Evolutionary conservation across 2,888 invertebrate genomes (phyloP).

Genomic region (Eulithis prunata): DNA sequence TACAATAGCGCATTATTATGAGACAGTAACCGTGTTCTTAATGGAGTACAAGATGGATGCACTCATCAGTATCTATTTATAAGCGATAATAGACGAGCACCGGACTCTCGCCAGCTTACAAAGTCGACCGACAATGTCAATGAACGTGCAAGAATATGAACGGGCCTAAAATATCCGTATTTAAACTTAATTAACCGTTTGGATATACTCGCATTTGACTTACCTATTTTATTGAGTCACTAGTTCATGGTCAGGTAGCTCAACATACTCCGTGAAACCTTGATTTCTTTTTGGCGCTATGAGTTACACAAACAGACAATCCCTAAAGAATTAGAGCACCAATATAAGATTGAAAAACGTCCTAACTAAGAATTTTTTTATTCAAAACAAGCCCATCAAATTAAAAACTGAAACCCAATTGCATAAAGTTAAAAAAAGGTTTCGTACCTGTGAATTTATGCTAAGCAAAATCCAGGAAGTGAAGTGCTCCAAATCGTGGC

Average conservation of each 20-base stretch:
- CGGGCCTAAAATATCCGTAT: not conserved
- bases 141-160: slow-evolving; percentile 43
- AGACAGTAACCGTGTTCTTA: slow-evolving; percentile 27
- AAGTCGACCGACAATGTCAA: slow-evolving; percentile 47
- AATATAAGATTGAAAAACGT: no score
- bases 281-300: no score
- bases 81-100: slow-evolving; percentile 44
- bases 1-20: slow-evolving; percentile 20
- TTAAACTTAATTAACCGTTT: not conserved
- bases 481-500: not conserved
- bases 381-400: not conserved
- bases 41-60: slow-evolving; percentile 37
- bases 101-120: slow-evolving; percentile 41
- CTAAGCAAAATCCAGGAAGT: not conserved
- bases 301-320: no score
- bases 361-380: no score
- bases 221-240: not conserved
- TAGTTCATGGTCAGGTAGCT: no score
- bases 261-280: not conserved
- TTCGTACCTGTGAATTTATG: not conserved
- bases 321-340: no score
- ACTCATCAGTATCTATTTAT: slow-evolving; percentile 46
- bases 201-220: not conserved
- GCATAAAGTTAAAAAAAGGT: no score
- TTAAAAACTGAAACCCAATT: not conserved